Evolutionary conservation across 2,797 vertebrate species (phyloP), one percentile per base, ranked within the genome.

Genomic region (Coccyzus lansbergi): DNA sequence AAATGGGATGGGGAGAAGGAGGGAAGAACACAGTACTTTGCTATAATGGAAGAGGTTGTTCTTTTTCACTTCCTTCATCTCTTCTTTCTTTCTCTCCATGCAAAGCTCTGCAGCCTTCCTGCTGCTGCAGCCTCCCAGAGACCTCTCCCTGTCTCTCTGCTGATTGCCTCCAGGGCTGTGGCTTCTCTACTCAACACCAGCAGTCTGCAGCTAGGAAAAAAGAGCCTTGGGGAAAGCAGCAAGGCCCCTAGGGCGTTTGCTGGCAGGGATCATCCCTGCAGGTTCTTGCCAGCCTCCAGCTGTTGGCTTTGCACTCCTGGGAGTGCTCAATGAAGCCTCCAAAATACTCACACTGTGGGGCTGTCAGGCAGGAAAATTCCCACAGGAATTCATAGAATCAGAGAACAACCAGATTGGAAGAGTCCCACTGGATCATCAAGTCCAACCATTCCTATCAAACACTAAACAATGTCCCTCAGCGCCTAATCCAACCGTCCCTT

Each of bases 341-440:
- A 77, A 91, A 94, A 83, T 68, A 77, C 91, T 91, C 88, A 94
- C 80, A 81, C 88, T 82, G 71, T 64, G 81, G 69, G 90, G 69
- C 72, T 59, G 20, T 21, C 1, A 0, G 53, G 53, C 19, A 69
- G 85, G 85, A 90, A 71, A 88, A 86, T 76, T 83, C 79, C 69
- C 77, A 26, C 48, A 48, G 89, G 72, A 48, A 6, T 0, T n/a
- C n/a, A n/a, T n/a, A n/a, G n/a, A n/a, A n/a, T n/a, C n/a, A n/a
- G n/a, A n/a, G n/a, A n/a, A n/a, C n/a, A n/a, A n/a, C n/a, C n/a
- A n/a, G n/a, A n/a, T n/a, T n/a, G n/a, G n/a, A n/a, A n/a, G n/a
- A n/a, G n/a, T n/a, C n/a, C n/a, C n/a, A n/a, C n/a, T n/a, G n/a
- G n/a, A n/a, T n/a, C n/a, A n/a, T n/a, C n/a, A n/a, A n/a, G n/a